Conservation (phyloP, 1,140 invertebrate species). For the Chironomus tepperi region DNA sequence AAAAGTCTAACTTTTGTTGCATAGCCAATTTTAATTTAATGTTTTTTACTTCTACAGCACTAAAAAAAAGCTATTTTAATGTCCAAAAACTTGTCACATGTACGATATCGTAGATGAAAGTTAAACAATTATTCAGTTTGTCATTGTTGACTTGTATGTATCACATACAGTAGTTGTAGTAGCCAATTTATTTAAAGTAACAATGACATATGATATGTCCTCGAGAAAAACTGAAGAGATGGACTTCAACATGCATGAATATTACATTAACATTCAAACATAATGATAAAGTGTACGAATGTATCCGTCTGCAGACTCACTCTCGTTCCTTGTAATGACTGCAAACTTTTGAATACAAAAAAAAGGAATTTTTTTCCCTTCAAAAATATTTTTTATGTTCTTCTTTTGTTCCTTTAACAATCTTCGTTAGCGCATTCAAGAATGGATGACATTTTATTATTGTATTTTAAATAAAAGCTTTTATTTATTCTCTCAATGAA, state of each 20-base stretch:
- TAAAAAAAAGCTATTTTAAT: too few species aligned
- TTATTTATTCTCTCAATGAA: too few species aligned
- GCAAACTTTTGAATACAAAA: not conserved
- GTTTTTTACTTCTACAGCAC: too few species aligned
- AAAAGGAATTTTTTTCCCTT: not conserved
- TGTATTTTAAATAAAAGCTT: not conserved
- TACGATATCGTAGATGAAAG: not conserved
- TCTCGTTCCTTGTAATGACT: not conserved
- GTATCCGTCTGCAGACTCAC: not conserved
- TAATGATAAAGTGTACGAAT: not conserved
- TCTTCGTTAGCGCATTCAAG: not conserved
- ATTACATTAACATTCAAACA: constrained; percentile 2
- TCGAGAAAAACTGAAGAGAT: not conserved
- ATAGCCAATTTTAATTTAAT: too few species aligned
- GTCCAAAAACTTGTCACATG: too few species aligned
- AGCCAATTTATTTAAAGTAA: constrained; percentile 3
- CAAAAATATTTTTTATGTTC: not conserved
- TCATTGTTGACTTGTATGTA: not conserved
- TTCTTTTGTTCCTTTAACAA: not conserved
- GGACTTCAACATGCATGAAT: not conserved
- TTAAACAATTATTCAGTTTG: constrained; percentile 3
- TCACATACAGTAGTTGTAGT: not conserved
- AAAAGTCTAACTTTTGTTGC: too few species aligned
- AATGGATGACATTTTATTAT: constrained; percentile 14
- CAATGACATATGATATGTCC: constrained; percentile 7